Conservation (phyloP, 2,113 vertebrate species). For the Sialia sialis region DNA sequence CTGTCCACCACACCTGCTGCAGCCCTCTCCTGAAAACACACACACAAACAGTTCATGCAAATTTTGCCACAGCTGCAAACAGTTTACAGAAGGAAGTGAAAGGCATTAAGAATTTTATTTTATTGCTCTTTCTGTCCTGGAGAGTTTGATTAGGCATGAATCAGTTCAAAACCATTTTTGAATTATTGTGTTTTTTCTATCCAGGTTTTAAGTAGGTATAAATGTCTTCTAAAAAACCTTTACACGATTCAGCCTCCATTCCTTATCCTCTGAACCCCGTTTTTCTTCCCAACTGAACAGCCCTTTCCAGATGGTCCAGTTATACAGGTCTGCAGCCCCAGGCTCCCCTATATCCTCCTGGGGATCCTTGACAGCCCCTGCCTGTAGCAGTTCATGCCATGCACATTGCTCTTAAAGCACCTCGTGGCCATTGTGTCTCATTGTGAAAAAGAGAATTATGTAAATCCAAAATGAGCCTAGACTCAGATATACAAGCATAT, state of each 20-base stretch:
- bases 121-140: background rate
- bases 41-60: background rate
- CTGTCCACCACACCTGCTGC: background rate
- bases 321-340: background rate
- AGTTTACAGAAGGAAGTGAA: background rate
- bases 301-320: background rate
- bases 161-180: background rate
- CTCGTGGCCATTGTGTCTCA: background rate
- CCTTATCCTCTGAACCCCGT: background rate
- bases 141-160: background rate
- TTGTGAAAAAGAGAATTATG: background rate
- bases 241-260: background rate
- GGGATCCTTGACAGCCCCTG: background rate
- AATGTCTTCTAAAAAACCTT: background rate
- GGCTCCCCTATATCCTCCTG: background rate
- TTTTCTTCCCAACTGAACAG: background rate
- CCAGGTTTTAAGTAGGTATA: background rate
- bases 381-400: rapidly evolving
- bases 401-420: background rate
- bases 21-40: background rate
- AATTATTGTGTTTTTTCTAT: background rate
- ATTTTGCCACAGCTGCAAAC: background rate
- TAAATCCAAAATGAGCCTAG: background rate
- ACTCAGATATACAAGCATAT: background rate
- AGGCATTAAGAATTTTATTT: background rate